phyloP scores from a whole-genome alignment of 2,888 invertebrate genomes.

The Eulithis prunata region DNA sequence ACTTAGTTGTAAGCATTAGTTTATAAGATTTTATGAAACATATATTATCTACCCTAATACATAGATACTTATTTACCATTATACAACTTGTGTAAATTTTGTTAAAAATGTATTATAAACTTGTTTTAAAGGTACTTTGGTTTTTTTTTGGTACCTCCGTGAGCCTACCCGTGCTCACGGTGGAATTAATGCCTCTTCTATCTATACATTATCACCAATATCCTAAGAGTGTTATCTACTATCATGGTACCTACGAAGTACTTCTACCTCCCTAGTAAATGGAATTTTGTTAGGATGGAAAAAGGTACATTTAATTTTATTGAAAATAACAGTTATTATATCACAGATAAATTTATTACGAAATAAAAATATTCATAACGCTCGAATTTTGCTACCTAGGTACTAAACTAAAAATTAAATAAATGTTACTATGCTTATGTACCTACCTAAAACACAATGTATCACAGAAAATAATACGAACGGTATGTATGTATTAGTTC shows the following conservation, averaged over 20 bases:
- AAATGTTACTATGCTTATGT: background rate
- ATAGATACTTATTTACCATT: constrained; percentile 28
- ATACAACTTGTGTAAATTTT: constrained; percentile 50
- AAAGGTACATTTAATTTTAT: too few relatives aligned
- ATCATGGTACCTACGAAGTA: too few relatives aligned
- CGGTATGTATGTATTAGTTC: background rate
- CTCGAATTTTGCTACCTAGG: too few relatives aligned
- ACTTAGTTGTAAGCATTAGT: constrained; percentile 31
- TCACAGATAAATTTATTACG: constrained; percentile 22
- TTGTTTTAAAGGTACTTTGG: constrained; percentile 7
- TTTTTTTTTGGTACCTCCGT: background rate
- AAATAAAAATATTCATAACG: too few relatives aligned
- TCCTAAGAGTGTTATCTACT: too few relatives aligned
- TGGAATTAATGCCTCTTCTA: too few relatives aligned
- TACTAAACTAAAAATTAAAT: too few relatives aligned
- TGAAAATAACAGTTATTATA: background rate
- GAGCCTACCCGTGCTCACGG: too few relatives aligned
- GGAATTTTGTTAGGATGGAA: too few relatives aligned
- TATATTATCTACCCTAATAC: constrained; percentile 10
- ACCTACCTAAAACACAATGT: background rate
- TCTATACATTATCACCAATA: too few relatives aligned
- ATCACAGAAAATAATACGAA: constrained; percentile 15
- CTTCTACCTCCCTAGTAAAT: too few relatives aligned
- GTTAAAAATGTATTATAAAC: constrained; percentile 47
- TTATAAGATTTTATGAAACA: constrained; percentile 34